phyloP scores from a whole-genome alignment of 1,140 invertebrate genomes.

The Trichonephila clavipes region DNA sequence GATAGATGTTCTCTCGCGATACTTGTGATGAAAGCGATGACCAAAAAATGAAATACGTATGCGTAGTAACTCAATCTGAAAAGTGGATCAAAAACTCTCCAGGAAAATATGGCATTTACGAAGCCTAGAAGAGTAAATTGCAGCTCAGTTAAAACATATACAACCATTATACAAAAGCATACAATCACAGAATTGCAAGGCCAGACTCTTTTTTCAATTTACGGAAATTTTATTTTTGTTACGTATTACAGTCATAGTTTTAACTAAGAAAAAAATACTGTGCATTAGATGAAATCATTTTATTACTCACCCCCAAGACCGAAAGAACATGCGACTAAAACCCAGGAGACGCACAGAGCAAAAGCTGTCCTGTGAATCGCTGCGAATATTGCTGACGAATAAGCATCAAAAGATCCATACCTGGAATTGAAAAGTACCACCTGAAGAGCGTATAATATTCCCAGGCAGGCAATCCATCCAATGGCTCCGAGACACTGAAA shows the following conservation, averaged over 20 bases:
- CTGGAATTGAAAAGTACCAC: neutral
- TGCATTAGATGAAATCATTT: neutral
- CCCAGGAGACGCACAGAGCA: conserved; percentile 41
- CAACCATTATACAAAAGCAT: no score
- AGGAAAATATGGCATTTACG: conserved; percentile 53
- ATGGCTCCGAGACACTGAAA: conserved; percentile 20
- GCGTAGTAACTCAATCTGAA: conserved; percentile 54
- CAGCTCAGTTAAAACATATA: no score
- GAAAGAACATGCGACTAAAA: conserved; percentile 30
- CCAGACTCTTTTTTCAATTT: no score
- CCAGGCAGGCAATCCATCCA: conserved; percentile 51
- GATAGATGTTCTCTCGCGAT: neutral
- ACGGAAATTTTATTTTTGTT: no score
- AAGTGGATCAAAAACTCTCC: conserved; percentile 47
- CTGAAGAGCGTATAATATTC: neutral
- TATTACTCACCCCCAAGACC: conserved; percentile 28
- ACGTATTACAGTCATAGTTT: neutral
- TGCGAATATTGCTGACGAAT: conserved; percentile 27
- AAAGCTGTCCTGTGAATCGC: conserved; percentile 42
- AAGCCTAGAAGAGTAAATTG: conserved; percentile 44
- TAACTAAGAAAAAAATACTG: no score
- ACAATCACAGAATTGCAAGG: no score
- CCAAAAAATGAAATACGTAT: conserved; percentile 26
- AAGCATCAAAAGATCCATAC: neutral
- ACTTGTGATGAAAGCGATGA: neutral